Conservation (phyloP, 2,113 vertebrate species). For the Thymallus thymallus region DNA sequence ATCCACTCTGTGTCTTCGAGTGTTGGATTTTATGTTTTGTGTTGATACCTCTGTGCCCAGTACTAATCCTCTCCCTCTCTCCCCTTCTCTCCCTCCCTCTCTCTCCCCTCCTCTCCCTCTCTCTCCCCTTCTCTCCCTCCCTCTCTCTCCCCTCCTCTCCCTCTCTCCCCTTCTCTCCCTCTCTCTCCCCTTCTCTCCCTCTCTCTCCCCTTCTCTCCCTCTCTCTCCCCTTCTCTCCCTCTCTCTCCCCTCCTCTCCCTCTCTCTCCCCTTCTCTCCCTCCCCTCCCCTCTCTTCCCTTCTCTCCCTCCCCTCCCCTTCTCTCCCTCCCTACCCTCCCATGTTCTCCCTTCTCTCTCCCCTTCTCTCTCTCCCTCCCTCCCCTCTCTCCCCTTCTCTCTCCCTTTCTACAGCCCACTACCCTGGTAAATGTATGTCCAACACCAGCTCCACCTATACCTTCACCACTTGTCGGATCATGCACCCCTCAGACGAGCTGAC, state of each 20-base stretch:
- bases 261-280: neutral
- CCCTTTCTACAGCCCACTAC: slow-evolving; percentile 80
- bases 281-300: neutral
- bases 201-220: neutral
- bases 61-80: neutral
- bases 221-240: no score
- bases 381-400: neutral
- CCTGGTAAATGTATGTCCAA: slow-evolving; percentile 97
- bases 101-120: neutral
- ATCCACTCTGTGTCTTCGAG: neutral
- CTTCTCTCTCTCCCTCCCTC: neutral
- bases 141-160: neutral
- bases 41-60: neutral
- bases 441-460: slow-evolving; percentile 97
- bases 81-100: neutral
- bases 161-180: neutral
- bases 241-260: neutral
- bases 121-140: no score
- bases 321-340: neutral
- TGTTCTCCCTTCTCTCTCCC: no score
- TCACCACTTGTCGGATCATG: slow-evolving; percentile 97
- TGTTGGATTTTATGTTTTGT: neutral
- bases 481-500: slow-evolving; percentile 96
- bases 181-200: neutral
- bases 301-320: neutral